Conservation (phyloP, 2,888 invertebrate species). For the Monoplex corrugatus region DNA sequence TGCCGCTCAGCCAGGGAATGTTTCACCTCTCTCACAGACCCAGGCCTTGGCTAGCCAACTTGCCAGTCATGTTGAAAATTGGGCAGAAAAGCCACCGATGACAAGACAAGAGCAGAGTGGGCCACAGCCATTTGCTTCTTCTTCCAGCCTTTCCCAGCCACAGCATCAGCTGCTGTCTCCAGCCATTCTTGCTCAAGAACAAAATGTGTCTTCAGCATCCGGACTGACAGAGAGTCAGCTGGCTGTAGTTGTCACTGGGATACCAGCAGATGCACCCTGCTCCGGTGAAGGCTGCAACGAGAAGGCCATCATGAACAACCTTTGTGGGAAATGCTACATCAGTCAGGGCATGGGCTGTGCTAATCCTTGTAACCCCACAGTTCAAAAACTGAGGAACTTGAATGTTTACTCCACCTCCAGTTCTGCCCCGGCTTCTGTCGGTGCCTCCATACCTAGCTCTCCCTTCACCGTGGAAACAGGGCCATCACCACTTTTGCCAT, state of each 20-base stretch:
- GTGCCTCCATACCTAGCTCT: neutral
- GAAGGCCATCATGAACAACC: neutral
- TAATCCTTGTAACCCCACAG: neutral
- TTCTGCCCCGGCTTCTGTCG: slow-evolving; percentile 27
- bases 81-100: neutral
- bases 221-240: neutral
- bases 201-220: neutral
- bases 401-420: neutral
- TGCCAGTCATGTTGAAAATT: too few species aligned
- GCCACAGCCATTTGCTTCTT: neutral
- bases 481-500: neutral
- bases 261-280: neutral
- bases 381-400: neutral
- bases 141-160: neutral
- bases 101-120: neutral
- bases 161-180: neutral
- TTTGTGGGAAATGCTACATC: slow-evolving; percentile 35
- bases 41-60: neutral
- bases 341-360: neutral
- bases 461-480: neutral
- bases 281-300: neutral
- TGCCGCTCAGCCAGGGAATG: neutral
- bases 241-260: neutral
- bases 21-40: neutral
- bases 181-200: neutral